Evolutionary conservation across 2,888 invertebrate genomes (phyloP).

Genomic region (Acronicta psi): DNA sequence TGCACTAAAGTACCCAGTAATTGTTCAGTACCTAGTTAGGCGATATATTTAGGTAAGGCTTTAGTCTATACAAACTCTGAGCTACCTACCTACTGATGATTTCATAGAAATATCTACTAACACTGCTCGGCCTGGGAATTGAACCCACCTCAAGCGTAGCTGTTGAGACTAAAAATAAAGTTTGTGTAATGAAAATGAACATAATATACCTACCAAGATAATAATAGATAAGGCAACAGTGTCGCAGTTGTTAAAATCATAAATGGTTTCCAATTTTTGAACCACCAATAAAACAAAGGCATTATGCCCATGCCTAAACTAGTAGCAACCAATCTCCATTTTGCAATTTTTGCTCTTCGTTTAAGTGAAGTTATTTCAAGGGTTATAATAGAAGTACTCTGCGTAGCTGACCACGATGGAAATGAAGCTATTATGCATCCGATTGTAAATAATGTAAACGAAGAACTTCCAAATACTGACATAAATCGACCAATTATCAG

Average conservation of each 20-base stretch:
- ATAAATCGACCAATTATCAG: conserved; percentile 68
- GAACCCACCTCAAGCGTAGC: no score
- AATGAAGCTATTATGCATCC: conserved; percentile 70
- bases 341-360: conserved; percentile 66
- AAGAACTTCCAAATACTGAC: conserved; percentile 66
- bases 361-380: conserved; percentile 73
- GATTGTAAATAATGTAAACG: conserved; percentile 64
- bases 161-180: no score
- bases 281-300: conserved; percentile 74
- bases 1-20: no score
- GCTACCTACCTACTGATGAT: no score
- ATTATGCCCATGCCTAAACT: conserved; percentile 69
- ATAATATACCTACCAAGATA: conserved; percentile 66
- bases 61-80: no score
- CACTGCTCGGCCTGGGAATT: no score
- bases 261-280: conserved; percentile 73
- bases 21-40: no score
- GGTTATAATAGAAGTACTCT: conserved; percentile 70
- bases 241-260: conserved; percentile 67
- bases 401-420: conserved; percentile 72
- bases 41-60: no score
- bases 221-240: conserved; percentile 66
- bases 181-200: no score
- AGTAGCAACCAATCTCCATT: conserved; percentile 62
- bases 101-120: no score